These are phyloP conservation scores for Argyresthia albistria DNA, from an alignment of 2,888 invertebrate species.

Conservation along the genomic window DNA sequence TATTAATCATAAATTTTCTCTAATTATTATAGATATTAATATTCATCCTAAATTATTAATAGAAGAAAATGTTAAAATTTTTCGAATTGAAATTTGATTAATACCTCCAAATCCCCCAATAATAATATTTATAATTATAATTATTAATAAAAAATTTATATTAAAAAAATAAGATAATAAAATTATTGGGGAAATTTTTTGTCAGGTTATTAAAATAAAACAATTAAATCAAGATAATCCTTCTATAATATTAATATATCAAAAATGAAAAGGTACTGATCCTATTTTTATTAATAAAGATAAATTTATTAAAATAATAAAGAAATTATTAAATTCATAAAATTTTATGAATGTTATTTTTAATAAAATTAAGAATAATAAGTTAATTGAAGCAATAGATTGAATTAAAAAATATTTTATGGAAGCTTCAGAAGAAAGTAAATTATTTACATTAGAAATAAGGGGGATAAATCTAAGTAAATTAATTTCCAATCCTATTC, in stretches of 20 bases:
- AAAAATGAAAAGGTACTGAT: conserved; percentile 71
- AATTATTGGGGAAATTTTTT: conserved; percentile 76
- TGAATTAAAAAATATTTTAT: conserved; percentile 75
- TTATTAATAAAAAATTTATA: conserved; percentile 45
- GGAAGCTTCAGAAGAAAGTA: conserved; percentile 64
- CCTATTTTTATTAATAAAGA: conserved; percentile 71
- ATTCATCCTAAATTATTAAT: conserved; percentile 77
- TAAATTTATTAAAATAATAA: conserved; percentile 42
- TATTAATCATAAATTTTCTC: conserved; percentile 53
- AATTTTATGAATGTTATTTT: conserved; percentile 42
- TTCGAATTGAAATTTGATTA: conserved; percentile 69
- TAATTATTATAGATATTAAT: conserved; percentile 50
- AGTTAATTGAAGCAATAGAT: conserved; percentile 69
- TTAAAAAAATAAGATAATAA: conserved; percentile 59
- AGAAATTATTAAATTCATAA: conserved; percentile 32
- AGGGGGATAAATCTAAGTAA: conserved; percentile 73
- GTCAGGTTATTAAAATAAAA: conserved; percentile 73
- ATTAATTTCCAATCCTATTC: conserved; percentile 78
- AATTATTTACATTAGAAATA: conserved; percentile 61
- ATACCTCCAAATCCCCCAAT: conserved; percentile 66
- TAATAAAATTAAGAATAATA: conserved; percentile 60
- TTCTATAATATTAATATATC: conserved; percentile 73
- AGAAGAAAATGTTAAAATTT: conserved; percentile 75
- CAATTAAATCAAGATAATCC: conserved; percentile 70
- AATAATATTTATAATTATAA: conserved; percentile 54